phyloP scores from a whole-genome alignment of 2,797 vertebrate species.

The Smutsia temminckii region DNA sequence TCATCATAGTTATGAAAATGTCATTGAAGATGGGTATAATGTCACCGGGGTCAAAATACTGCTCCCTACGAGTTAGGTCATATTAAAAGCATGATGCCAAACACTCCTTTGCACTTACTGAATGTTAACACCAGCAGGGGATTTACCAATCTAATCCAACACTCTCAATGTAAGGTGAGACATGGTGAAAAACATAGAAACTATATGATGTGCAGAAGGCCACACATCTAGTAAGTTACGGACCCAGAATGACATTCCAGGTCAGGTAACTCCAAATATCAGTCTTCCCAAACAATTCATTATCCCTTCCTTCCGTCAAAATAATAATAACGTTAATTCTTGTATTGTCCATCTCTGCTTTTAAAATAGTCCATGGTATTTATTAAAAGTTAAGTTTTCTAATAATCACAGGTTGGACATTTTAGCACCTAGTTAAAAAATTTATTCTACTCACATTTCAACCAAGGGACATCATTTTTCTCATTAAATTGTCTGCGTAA shows the following conservation, averaged over 20 bases:
- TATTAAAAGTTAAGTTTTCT: conserved; percentile 28
- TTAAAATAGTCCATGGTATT: neutral
- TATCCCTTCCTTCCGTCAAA: neutral
- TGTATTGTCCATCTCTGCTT: neutral
- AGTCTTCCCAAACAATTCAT: neutral
- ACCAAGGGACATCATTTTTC: neutral
- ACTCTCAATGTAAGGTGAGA: conserved; percentile 24
- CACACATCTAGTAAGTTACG: neutral
- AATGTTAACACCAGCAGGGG: neutral
- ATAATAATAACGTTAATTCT: neutral
- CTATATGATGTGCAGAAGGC: neutral
- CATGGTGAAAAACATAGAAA: neutral
- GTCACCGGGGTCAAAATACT: neutral
- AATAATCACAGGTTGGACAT: neutral
- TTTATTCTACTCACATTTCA: neutral
- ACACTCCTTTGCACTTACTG: neutral
- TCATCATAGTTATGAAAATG: neutral
- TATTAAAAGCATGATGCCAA: neutral
- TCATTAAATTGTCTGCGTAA: neutral
- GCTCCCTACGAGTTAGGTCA: neutral
- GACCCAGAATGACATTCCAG: neutral
- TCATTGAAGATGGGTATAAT: neutral
- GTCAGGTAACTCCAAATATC: neutral
- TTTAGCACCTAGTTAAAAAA: conserved; percentile 35
- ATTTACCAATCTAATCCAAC: neutral